Percentiles rank a stretch among this genome's conserved stretches.
These are phyloP conservation scores for Scomber colias DNA, from an alignment of 2,113 vertebrate genomes.

Conservation along the genomic window DNA sequence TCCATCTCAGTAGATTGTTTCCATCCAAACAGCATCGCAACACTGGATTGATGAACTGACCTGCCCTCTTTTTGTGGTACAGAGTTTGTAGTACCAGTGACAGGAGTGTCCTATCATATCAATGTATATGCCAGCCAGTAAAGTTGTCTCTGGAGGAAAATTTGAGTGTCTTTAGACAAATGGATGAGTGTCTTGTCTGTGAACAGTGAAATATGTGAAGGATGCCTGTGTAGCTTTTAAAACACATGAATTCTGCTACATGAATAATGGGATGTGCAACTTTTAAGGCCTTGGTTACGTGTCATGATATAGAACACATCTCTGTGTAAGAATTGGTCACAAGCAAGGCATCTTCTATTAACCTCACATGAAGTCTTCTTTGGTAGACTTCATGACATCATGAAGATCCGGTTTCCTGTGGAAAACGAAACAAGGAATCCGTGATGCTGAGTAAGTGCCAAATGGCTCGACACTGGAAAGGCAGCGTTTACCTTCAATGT, in stretches of 20 bases:
- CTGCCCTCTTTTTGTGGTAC: slow-evolving; percentile 44
- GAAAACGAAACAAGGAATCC: slow-evolving; percentile 20
- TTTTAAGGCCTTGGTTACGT: neutral
- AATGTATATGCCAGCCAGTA: slow-evolving; percentile 28
- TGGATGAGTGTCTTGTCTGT: slow-evolving; percentile 43
- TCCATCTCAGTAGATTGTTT: slow-evolving; percentile 79
- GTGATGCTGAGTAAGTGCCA: slow-evolving; percentile 38
- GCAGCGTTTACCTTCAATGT: slow-evolving; percentile 66
- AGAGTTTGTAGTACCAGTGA: slow-evolving; percentile 28
- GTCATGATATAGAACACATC: slow-evolving; percentile 13
- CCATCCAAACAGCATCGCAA: slow-evolving; percentile 4
- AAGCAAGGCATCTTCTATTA: neutral
- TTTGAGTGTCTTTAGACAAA: slow-evolving; percentile 12
- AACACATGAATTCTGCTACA: slow-evolving; percentile 28
- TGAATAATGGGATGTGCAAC: slow-evolving; percentile 24
- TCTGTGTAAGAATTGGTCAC: neutral
- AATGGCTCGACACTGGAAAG: slow-evolving; percentile 77
- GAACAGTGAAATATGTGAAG: slow-evolving; percentile 61
- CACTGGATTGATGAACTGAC: slow-evolving; percentile 43
- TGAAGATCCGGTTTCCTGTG: slow-evolving; percentile 33
- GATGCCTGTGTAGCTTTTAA: slow-evolving; percentile 21
- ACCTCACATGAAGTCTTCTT: slow-evolving; percentile 33
- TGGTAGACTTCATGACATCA: slow-evolving; percentile 1
- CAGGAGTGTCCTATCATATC: slow-evolving; percentile 37
- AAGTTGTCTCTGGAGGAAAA: slow-evolving; percentile 46